Evolutionary conservation across 2,113 vertebrate genomes (phyloP).

Genomic region (Xiphias gladius): DNA sequence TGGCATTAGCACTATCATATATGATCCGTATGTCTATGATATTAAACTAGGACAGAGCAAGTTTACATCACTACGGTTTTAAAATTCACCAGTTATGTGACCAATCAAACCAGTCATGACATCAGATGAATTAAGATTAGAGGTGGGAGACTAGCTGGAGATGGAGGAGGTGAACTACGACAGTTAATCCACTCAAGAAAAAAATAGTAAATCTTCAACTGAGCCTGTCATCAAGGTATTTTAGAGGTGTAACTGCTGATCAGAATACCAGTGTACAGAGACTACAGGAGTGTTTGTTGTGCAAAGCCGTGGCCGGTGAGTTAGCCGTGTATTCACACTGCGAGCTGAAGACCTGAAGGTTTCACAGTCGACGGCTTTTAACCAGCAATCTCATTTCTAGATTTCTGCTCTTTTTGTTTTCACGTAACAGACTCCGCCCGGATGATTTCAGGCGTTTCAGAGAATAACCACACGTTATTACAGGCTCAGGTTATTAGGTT

Average conservation of each 20-base stretch:
- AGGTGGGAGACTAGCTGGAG: constrained; percentile 59
- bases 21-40: constrained; percentile 28
- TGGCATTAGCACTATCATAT: constrained; percentile 12
- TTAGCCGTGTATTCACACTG: constrained; percentile 25
- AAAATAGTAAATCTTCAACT: too few species aligned
- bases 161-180: constrained; percentile 62
- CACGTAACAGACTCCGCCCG: too few species aligned
- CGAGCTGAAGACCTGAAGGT: background rate
- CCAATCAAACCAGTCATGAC: constrained; percentile 51
- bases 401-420: too few species aligned
- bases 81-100: constrained; percentile 34
- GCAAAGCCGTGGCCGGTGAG: background rate
- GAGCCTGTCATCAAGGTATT: too few species aligned
- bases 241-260: too few species aligned
- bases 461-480: too few species aligned
- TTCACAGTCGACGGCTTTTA: too few species aligned
- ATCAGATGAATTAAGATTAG: constrained; percentile 67
- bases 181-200: constrained; percentile 50
- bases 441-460: too few species aligned
- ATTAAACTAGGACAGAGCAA: background rate
- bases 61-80: background rate
- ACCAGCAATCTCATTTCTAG: too few species aligned
- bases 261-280: too few species aligned
- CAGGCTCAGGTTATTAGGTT: too few species aligned
- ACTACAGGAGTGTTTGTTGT: background rate